Conservation (phyloP, 2,797 vertebrate species). For the Florisuga fusca region DNA sequence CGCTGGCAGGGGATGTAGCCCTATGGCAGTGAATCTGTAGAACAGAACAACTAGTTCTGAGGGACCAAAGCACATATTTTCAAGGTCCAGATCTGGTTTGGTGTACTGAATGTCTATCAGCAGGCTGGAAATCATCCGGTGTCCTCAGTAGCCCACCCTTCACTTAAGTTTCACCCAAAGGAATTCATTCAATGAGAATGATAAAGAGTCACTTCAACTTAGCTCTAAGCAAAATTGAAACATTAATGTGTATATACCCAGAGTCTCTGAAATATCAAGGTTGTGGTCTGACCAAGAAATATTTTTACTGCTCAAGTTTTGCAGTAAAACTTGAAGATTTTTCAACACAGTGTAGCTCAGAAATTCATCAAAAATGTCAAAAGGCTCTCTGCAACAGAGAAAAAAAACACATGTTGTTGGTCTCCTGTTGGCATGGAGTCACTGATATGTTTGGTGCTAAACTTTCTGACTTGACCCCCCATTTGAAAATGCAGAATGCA, state of each 20-base stretch:
- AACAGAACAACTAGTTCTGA: background rate
- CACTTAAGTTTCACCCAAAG: background rate
- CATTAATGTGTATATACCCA: background rate
- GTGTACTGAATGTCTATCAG: background rate
- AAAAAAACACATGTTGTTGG: too few relatives aligned
- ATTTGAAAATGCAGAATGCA: background rate
- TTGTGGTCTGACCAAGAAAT: background rate
- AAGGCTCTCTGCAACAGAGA: background rate
- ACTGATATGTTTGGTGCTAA: background rate
- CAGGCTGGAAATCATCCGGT: background rate
- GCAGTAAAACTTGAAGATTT: background rate
- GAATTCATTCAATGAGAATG: background rate
- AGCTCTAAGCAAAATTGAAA: background rate
- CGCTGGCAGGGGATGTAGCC: background rate
- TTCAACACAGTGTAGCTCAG: background rate
- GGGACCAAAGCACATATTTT: background rate
- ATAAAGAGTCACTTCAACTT: background rate
- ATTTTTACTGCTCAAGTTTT: background rate
- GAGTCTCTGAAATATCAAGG: background rate
- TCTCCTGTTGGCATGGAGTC: background rate
- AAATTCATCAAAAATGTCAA: background rate
- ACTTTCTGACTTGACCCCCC: background rate
- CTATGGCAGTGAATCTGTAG: background rate
- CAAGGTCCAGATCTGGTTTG: background rate
- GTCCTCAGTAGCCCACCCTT: background rate